Conservation (phyloP, 2,888 invertebrate genomes). For the Pinctada fucata region DNA sequence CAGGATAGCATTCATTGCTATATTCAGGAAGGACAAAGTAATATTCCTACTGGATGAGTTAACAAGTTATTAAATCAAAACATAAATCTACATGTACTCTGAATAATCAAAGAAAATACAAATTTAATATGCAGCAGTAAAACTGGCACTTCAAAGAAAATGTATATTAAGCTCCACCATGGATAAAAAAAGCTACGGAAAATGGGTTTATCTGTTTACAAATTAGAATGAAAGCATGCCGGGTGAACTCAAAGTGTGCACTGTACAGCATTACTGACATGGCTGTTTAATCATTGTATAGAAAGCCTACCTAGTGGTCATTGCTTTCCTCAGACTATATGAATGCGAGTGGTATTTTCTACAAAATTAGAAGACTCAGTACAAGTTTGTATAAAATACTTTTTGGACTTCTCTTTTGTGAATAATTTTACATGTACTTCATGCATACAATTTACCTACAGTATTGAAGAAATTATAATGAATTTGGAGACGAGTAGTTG, state of each 20-base stretch:
- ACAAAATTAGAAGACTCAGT: slow-evolving; percentile 52
- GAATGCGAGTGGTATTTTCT: slow-evolving; percentile 66
- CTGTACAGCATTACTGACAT: slow-evolving; percentile 15
- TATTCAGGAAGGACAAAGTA: no score
- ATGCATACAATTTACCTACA: slow-evolving; percentile 16
- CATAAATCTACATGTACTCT: no score
- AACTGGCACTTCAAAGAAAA: slow-evolving; percentile 17
- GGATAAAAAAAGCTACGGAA: slow-evolving; percentile 21
- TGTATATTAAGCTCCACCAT: slow-evolving; percentile 22
- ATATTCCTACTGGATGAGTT: no score
- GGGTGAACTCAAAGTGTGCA: slow-evolving; percentile 27
- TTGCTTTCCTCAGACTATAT: slow-evolving; percentile 67
- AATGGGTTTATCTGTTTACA: not conserved
- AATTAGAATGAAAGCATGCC: slow-evolving; percentile 21
- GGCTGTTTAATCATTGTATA: slow-evolving; percentile 16
- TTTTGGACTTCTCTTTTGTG: no score
- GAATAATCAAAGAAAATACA: no score
- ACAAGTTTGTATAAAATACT: no score
- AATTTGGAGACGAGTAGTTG: no score
- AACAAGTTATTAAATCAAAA: no score
- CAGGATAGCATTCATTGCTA: no score
- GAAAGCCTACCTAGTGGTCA: slow-evolving; percentile 61
- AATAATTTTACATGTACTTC: not conserved
- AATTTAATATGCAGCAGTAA: slow-evolving; percentile 6
- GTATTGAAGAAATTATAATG: no score